phyloP scores from a whole-genome alignment of 2,797 vertebrate genomes.

The Chelon labrosus region DNA sequence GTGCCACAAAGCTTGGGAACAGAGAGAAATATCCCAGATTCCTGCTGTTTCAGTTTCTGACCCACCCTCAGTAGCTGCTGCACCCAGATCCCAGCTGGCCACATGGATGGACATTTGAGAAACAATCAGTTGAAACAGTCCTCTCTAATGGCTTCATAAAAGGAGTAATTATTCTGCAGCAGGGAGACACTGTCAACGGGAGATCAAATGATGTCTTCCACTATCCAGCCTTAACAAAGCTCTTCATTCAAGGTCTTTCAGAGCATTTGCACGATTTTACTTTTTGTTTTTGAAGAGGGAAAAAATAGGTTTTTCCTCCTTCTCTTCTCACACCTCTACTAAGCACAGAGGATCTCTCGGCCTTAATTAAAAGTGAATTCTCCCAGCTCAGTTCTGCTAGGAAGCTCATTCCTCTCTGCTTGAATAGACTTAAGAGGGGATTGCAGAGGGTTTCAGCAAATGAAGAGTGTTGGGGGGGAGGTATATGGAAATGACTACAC shows the following conservation, averaged over 20 bases:
- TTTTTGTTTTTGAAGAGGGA: constrained; percentile 24
- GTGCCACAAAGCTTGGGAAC: constrained; percentile 25
- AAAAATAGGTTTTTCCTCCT: constrained; percentile 41
- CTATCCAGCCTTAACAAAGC: constrained; percentile 75
- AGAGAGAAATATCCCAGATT: constrained; percentile 39
- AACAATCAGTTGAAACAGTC: constrained; percentile 72
- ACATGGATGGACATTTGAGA: constrained; percentile 65
- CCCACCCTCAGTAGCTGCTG: constrained; percentile 13
- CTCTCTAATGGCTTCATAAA: constrained; percentile 77
- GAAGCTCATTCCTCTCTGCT: constrained; percentile 62
- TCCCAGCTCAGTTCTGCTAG: constrained; percentile 57
- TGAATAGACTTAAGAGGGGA: constrained; percentile 64
- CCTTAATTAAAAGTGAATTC: constrained; percentile 77
- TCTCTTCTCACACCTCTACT: constrained; percentile 63
- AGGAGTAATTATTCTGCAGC: constrained; percentile 79
- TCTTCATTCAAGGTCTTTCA: constrained; percentile 68
- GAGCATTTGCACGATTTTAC: constrained; percentile 56
- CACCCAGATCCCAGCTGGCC: constrained; percentile 47
- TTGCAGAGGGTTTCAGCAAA: constrained; percentile 54
- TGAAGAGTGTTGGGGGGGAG: constrained; percentile 22
- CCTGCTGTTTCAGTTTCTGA: constrained; percentile 28
- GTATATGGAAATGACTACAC: constrained; percentile 27
- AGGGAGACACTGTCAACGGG: constrained; percentile 68
- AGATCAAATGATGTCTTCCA: constrained; percentile 81
- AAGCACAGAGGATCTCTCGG: constrained; percentile 60